These are phyloP conservation scores for Cladopsammia gracilis DNA, from an alignment of 64 coral and sea anemone genomes.

Conservation along the genomic window DNA sequence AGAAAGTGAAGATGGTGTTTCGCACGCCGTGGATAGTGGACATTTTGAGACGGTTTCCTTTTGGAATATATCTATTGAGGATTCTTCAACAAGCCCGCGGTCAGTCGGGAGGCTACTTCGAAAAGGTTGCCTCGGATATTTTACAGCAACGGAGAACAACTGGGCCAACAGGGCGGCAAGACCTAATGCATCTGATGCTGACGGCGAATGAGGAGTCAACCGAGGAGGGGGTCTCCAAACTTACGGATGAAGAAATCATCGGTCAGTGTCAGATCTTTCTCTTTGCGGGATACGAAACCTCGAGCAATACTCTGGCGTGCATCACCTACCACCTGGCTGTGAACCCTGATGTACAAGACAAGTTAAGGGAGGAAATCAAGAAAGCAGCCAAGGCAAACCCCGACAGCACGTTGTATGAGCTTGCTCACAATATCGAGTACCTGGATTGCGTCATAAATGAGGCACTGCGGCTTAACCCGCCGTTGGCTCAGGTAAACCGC, in stretches of 20 bases:
- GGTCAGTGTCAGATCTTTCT: slow-evolving; percentile 55
- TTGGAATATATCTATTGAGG: not conserved
- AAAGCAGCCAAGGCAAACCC: slow-evolving; percentile 1
- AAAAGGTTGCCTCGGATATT: slow-evolving; percentile 7
- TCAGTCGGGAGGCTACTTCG: not conserved
- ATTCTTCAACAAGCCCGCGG: not conserved
- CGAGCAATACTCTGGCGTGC: slow-evolving; percentile 19
- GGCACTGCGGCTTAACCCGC: slow-evolving; percentile 59
- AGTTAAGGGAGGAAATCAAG: slow-evolving; percentile 33
- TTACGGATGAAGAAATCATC: slow-evolving; percentile 31
- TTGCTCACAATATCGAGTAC: slow-evolving; percentile 52
- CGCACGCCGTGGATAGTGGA: not conserved
- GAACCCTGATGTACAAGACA: slow-evolving; percentile 57
- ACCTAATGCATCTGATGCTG: slow-evolving; percentile 60
- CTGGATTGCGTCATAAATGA: slow-evolving; percentile 67
- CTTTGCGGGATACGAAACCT: slow-evolving; percentile 50
- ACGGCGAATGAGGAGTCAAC: not conserved
- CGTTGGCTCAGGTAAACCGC: slow-evolving; percentile 26
- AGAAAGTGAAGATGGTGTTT: slow-evolving; percentile 30
- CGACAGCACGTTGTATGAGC: slow-evolving; percentile 11
- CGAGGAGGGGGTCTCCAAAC: slow-evolving; percentile 22
- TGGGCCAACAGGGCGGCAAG: not conserved
- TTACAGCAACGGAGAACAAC: not conserved
- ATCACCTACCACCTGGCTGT: slow-evolving; percentile 34
- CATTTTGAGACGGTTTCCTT: not conserved